Conservation (phyloP, 2,888 invertebrate species). For the Bugula neritina region DNA sequence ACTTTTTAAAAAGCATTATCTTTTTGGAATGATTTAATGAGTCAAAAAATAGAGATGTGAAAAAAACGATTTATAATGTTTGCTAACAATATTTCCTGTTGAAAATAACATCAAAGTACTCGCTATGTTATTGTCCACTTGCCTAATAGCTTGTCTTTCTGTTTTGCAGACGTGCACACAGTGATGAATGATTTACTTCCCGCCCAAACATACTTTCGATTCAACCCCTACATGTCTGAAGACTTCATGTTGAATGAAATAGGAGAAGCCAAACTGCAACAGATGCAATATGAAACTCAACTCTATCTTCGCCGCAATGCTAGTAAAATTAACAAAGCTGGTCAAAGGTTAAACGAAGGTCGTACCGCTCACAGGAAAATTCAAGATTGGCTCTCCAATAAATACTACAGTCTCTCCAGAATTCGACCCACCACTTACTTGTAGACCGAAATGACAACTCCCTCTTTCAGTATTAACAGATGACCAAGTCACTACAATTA, state of each 20-base stretch:
- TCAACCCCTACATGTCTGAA: conserved; percentile 80
- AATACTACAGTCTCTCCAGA: background rate
- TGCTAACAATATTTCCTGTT: too few species aligned
- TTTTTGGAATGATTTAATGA: too few species aligned
- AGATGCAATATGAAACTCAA: conserved; percentile 67
- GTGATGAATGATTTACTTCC: conserved; percentile 55
- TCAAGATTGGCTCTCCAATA: conserved; percentile 32
- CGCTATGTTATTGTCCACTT: too few species aligned
- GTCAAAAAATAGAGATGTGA: too few species aligned
- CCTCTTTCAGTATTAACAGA: too few species aligned
- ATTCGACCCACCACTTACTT: background rate
- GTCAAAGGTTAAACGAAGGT: conserved; percentile 35
- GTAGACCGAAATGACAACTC: too few species aligned
- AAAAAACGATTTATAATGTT: too few species aligned
- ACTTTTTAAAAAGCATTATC: too few species aligned
- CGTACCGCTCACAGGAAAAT: conserved; percentile 36
- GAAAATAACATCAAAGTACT: too few species aligned
- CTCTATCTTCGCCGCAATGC: conserved; percentile 77
- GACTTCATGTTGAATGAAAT: conserved; percentile 76
- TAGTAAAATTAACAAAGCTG: conserved; percentile 59
- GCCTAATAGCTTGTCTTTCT: too few species aligned
- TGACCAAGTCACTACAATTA: too few species aligned
- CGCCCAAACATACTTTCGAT: conserved; percentile 69
- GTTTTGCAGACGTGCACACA: conserved; percentile 62
- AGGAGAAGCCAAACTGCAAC: conserved; percentile 64